Conservation (phyloP, 2,113 vertebrate genomes). For the Otus sunia region DNA sequence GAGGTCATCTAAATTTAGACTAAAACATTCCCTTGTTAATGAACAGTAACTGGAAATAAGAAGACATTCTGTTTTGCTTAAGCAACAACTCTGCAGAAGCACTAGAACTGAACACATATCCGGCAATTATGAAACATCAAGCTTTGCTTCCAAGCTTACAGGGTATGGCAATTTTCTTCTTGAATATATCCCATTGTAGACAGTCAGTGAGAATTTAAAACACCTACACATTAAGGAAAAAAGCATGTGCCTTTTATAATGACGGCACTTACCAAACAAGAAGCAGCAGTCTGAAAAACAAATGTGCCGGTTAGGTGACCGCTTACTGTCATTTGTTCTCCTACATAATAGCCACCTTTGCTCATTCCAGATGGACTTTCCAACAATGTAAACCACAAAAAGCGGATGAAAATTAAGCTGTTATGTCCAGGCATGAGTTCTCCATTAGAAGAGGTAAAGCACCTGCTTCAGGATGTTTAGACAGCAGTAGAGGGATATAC, state of each 20-base stretch:
- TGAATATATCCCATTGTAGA: not conserved
- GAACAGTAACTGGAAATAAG: constrained; percentile 56
- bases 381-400: not conserved
- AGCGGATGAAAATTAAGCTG: not conserved
- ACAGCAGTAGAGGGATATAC: not conserved
- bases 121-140: not conserved
- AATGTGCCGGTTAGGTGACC: not conserved
- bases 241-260: not conserved
- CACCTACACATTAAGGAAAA: not conserved
- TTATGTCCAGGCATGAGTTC: not conserved
- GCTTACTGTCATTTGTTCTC: not conserved
- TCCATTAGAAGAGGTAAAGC: constrained; percentile 13
- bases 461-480: constrained; percentile 11
- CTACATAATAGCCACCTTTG: not conserved
- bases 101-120: not conserved
- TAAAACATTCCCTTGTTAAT: constrained; percentile 61
- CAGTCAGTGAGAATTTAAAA: not conserved
- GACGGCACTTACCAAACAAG: not conserved
- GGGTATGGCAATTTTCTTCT: not conserved
- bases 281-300: not conserved
- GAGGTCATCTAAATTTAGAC: constrained; percentile 72
- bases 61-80: constrained; percentile 53
- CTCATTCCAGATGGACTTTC: not conserved
- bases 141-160: not conserved
- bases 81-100: constrained; percentile 20